Conservation (phyloP, 2,888 invertebrate species). For the Teleiodes luculella region DNA sequence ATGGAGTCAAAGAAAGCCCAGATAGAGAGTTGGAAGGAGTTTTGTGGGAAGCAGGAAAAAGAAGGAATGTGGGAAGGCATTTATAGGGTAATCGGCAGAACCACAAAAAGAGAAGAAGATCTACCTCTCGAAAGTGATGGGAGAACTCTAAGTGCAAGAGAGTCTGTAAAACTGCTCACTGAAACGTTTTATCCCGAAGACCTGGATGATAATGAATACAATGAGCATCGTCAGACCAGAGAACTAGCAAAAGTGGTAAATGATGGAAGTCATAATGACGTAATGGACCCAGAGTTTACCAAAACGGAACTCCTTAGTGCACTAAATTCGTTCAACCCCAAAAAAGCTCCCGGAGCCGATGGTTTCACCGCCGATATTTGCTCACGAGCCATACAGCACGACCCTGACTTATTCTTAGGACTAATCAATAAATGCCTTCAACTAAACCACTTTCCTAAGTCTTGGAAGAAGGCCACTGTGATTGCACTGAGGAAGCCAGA, state of each 20-base stretch:
- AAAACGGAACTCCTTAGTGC: constrained; percentile 14
- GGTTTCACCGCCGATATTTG: constrained; percentile 15
- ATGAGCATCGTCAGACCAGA: neutral
- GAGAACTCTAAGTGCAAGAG: neutral
- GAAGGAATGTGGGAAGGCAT: no score
- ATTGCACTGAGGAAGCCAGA: constrained; percentile 24
- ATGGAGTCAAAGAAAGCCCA: neutral
- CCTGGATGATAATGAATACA: neutral
- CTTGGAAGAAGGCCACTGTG: constrained; percentile 24
- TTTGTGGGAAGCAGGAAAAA: no score
- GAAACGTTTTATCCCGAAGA: constrained; percentile 3
- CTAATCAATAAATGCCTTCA: constrained; percentile 17
- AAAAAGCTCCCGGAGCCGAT: constrained; percentile 27
- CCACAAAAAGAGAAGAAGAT: neutral
- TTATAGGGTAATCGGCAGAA: neutral
- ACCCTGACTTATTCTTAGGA: neutral
- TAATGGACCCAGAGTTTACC: constrained; percentile 23
- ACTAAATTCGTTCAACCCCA: constrained; percentile 21
- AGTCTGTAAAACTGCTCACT: neutral
- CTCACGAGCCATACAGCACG: neutral
- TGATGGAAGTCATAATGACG: neutral
- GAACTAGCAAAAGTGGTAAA: neutral
- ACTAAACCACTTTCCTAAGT: constrained; percentile 18
- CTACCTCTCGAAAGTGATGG: neutral
- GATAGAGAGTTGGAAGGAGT: no score